A percentile compares a stretch with the other conserved stretches of the same genome.
phyloP scores from a whole-genome alignment of 2,113 vertebrate genomes.

The Acinonyx jubatus region DNA sequence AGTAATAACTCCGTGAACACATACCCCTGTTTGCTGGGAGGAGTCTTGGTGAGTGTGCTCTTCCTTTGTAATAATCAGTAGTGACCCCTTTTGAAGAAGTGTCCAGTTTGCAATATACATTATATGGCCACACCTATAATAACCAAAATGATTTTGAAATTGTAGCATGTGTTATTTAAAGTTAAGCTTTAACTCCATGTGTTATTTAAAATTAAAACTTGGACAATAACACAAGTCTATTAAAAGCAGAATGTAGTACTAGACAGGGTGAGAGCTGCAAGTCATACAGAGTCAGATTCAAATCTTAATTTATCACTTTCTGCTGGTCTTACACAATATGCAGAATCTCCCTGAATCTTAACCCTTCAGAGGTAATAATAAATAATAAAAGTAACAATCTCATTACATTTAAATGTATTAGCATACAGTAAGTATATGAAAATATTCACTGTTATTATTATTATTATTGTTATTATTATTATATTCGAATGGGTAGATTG shows the following conservation, averaged over 20 bases:
- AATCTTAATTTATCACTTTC: background rate
- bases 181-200: background rate
- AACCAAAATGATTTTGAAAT: constrained; percentile 18
- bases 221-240: background rate
- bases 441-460: background rate
- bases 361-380: background rate
- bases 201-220: constrained; percentile 26
- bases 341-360: background rate
- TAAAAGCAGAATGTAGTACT: background rate
- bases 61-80: background rate
- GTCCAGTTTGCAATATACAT: background rate
- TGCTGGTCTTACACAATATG: background rate
- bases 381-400: constrained; percentile 31
- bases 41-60: background rate
- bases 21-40: background rate
- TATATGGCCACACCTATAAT: background rate
- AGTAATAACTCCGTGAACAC: background rate
- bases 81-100: background rate
- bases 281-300: background rate
- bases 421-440: background rate
- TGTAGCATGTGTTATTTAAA: background rate
- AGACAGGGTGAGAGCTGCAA: background rate
- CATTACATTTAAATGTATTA: background rate
- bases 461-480: background rate
- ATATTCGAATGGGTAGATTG: background rate